These are phyloP conservation scores for Thalassaphorura encarpata DNA, from an alignment of 1,140 invertebrate species.

Conservation along the genomic window DNA sequence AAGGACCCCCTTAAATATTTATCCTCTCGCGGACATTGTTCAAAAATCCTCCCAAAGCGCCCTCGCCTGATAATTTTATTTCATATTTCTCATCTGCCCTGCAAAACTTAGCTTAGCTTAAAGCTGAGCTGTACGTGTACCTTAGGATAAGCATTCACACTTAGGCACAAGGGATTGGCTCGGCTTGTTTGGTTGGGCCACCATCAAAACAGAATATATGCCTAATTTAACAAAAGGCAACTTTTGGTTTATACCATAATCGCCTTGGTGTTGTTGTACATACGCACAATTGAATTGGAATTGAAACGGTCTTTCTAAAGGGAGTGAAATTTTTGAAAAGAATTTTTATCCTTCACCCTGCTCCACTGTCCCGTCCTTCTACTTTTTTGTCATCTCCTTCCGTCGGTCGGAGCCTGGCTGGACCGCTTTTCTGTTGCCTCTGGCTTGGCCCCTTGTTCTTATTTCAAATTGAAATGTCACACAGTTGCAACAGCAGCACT, in stretches of 20 bases:
- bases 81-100: not conserved
- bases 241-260: constrained; percentile 18
- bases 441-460: not conserved
- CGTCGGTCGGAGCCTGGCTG: too few relatives aligned
- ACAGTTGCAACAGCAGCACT: not conserved
- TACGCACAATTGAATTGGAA: constrained; percentile 13
- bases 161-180: not conserved
- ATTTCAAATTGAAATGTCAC: too few relatives aligned
- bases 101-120: not conserved
- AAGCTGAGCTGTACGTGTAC: not conserved
- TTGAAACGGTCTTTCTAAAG: too few relatives aligned
- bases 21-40: not conserved
- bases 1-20: too few relatives aligned
- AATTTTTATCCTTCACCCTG: too few relatives aligned
- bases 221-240: constrained; percentile 32
- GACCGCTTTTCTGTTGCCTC: not conserved
- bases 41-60: not conserved
- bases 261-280: constrained; percentile 15
- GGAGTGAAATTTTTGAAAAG: too few relatives aligned
- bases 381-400: too few relatives aligned
- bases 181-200: not conserved
- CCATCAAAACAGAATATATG: constrained; percentile 26
- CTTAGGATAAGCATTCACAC: not conserved
- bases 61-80: not conserved
- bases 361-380: too few relatives aligned